phyloP scores from a whole-genome alignment of 1,140 invertebrate genomes.

The Protaetia brevitarsis region DNA sequence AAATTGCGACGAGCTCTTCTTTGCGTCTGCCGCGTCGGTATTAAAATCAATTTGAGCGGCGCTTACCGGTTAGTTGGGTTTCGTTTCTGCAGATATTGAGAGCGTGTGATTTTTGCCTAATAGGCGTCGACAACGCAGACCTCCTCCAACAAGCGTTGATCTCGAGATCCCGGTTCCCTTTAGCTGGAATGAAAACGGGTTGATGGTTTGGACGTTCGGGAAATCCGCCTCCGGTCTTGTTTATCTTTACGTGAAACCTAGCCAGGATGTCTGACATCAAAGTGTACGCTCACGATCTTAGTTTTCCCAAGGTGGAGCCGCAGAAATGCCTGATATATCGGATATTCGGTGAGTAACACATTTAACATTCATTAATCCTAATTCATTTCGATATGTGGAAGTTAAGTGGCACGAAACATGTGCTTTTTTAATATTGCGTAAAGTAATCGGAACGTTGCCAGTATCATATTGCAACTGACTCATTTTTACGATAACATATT shows the following conservation, averaged over 20 bases:
- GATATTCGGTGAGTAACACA: constrained; percentile 44
- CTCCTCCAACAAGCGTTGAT: background rate
- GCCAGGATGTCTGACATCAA: constrained; percentile 36
- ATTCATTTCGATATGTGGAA: too few relatives aligned
- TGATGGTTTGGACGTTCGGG: background rate
- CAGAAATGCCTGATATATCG: constrained; percentile 46
- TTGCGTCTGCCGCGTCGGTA: background rate
- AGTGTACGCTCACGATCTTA: constrained; percentile 39
- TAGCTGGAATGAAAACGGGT: background rate
- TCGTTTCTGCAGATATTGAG: background rate
- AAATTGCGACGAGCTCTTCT: too few relatives aligned
- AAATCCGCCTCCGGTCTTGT: background rate
- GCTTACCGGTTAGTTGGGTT: background rate
- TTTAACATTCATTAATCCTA: too few relatives aligned
- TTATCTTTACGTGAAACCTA: background rate
- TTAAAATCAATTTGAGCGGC: constrained; percentile 4
- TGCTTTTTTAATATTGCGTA: too few relatives aligned
- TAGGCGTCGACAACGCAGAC: background rate
- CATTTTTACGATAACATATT: too few relatives aligned
- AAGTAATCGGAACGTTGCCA: too few relatives aligned
- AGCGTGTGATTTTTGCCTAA: background rate
- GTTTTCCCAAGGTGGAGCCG: constrained; percentile 40
- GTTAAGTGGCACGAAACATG: too few relatives aligned
- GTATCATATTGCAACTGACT: too few relatives aligned
- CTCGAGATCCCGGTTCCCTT: too few relatives aligned